Evolutionary conservation across 2,797 vertebrate species (phyloP), one percentile per base, ranked within the genome.

Genomic region (Fringilla coelebs): DNA sequence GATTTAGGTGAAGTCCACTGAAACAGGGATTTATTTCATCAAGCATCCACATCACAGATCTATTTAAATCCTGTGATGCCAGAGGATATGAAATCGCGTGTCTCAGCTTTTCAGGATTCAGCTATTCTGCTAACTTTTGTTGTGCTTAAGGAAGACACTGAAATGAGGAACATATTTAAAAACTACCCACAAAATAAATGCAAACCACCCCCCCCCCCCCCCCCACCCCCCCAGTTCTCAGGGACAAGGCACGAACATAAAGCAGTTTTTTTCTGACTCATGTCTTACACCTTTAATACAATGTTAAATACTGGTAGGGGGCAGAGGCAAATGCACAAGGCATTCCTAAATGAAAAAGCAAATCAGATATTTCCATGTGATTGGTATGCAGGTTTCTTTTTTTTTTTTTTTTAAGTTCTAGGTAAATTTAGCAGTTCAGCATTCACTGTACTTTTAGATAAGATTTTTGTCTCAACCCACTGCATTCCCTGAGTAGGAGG

Each of bases 81-180:
- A 12, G 76, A 88, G 70, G 72, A 91, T 83, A 58, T 71, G 80
- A 84, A 91, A 88, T 70, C 51, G 22, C 58, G 21, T 46, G 19
- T 78, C 32, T 86, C 70, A 72, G 68, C 54, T 74, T 84, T 80
- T 60, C 54, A 86, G 54, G 46, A 75, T 83, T 92, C 85, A 78
- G 51, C 55, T 89, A 34, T 61, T 77, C 80, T 70, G 43, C 28
- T 81, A 62, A 65, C 28, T 61, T 89, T 40, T 54, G 17, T 72
- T 45, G 6, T 62, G 38, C 54, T 68, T 86, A 57, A 85, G 49
- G 51, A 91, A 89, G 88, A 73, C n/a, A 88, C 32, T 8, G 19
- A 81, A 90, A 88, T 24, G 51, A 91, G 61, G 79, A 96, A 89
- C 31, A 43, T 38, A 28, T 36, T 63, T 31, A 11, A 60, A 43